Percentiles rank a stretch among this genome's conserved stretches.
Conservation (phyloP, 2,888 invertebrate species). For the Lasioglossum leucozonium region DNA sequence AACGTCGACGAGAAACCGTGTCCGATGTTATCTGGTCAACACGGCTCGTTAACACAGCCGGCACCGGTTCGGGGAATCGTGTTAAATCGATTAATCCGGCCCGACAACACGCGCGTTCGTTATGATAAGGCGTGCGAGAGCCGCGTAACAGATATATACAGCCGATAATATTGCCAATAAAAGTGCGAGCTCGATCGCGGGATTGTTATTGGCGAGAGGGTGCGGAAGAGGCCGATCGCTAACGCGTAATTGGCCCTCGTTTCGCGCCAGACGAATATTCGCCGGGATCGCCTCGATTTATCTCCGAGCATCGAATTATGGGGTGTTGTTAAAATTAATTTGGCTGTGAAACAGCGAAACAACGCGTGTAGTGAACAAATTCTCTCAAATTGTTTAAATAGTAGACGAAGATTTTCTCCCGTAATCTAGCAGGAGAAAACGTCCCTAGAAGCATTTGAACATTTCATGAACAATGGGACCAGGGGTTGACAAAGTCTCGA, state of each 20-base stretch:
- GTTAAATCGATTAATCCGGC: conserved; percentile 71
- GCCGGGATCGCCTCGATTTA: background rate
- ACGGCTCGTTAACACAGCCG: conserved; percentile 69
- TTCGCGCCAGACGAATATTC: background rate
- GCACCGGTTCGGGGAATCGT: conserved; percentile 62
- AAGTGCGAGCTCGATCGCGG: background rate
- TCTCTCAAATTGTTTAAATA: too few species aligned
- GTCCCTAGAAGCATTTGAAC: background rate
- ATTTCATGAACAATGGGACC: background rate
- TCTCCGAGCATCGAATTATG: background rate
- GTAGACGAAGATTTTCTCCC: too few species aligned
- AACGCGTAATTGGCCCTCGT: conserved; percentile 30
- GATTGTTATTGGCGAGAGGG: conserved; percentile 3
- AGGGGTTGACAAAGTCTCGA: background rate
- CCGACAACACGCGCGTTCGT: conserved; percentile 57
- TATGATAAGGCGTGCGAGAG: conserved; percentile 50
- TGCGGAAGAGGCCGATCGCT: conserved; percentile 29
- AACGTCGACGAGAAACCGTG: conserved; percentile 66
- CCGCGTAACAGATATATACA: conserved; percentile 14
- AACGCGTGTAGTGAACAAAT: too few species aligned
- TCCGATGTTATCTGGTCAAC: conserved; percentile 67
- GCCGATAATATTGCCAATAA: conserved; percentile 34
- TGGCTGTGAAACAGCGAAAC: background rate
- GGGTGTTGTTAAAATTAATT: background rate
- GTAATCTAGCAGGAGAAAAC: background rate